Evolutionary conservation across 2,797 vertebrate genomes (phyloP).

Genomic region (Florisuga fusca): DNA sequence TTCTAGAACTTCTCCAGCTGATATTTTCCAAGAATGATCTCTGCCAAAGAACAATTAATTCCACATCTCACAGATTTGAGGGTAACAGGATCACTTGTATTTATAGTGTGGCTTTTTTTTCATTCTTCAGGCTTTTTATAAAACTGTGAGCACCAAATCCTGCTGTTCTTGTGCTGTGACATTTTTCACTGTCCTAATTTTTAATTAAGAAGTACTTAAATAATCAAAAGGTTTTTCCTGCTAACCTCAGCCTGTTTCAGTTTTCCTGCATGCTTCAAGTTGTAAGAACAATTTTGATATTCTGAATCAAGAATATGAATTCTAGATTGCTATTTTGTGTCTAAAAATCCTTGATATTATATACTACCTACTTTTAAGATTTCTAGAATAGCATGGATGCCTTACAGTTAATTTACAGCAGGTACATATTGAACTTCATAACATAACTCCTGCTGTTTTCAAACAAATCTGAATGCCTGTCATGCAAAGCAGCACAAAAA

Average conservation of each 20-base stretch:
- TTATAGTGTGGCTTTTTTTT: not conserved
- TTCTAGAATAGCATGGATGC: not conserved
- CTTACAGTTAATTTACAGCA: not conserved
- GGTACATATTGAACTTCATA: not conserved
- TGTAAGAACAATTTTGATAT: not conserved
- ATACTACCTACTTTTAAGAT: not conserved
- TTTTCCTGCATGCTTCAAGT: not conserved
- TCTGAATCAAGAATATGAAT: not conserved
- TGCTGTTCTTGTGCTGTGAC: not conserved
- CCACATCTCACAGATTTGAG: not conserved
- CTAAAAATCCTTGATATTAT: not conserved
- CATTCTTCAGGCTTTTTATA: not conserved
- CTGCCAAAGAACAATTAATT: not conserved
- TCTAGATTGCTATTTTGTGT: not conserved
- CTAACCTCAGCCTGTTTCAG: not conserved
- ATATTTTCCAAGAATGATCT: not conserved
- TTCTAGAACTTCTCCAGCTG: slow-evolving; percentile 5
- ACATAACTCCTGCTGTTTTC: not conserved
- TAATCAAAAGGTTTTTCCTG: not conserved
- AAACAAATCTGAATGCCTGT: not conserved
- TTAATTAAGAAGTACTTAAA: slow-evolving; percentile 7
- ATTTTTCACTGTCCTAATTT: not conserved
- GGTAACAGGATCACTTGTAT: not conserved
- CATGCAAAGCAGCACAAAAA: not conserved
- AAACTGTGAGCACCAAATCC: not conserved